Conservation (phyloP, 2,797 vertebrate genomes). For the Artibeus jamaicensis region DNA sequence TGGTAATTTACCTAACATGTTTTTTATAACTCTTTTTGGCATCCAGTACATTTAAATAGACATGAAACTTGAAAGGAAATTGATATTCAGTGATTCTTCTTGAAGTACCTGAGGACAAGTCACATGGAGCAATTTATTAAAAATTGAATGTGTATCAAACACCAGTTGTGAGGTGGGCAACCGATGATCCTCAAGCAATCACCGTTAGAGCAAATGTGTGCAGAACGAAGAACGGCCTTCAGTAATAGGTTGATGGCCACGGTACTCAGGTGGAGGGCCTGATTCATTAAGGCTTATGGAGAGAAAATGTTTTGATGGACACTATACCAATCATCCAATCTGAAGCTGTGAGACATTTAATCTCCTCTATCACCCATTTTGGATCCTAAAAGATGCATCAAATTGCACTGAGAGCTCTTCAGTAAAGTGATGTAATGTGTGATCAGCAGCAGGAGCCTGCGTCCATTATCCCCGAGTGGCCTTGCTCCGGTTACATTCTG, state of each 20-base stretch:
- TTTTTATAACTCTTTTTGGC: not conserved
- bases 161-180: not conserved
- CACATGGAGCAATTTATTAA: not conserved
- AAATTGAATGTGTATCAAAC: not conserved
- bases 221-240: not conserved
- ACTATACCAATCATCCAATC: not conserved
- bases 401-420: not conserved
- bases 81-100: not conserved
- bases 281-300: conserved; percentile 9
- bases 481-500: not conserved
- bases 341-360: not conserved
- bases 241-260: conserved; percentile 38
- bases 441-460: not conserved
- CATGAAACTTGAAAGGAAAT: not conserved
- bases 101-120: not conserved
- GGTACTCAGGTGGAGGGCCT: not conserved
- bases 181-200: not conserved
- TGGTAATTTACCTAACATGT: not conserved
- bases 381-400: conserved; percentile 20
- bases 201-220: not conserved
- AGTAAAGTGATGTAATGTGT: not conserved
- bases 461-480: not conserved
- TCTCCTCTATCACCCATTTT: not conserved
- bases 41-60: not conserved
- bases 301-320: conserved; percentile 19